phyloP scores from a whole-genome alignment of 2,113 vertebrate species.

The Nicator chloris region DNA sequence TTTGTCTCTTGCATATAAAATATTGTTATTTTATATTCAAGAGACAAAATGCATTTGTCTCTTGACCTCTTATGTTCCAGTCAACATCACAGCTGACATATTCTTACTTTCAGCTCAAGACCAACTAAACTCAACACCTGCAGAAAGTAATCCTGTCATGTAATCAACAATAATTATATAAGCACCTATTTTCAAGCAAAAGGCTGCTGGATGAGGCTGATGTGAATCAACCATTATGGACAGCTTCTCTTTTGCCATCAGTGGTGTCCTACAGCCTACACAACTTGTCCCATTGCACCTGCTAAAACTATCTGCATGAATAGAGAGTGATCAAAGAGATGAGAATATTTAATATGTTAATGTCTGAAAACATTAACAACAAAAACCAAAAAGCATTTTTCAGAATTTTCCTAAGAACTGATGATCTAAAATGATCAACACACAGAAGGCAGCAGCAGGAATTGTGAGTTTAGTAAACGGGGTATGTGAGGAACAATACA shows the following conservation, averaged over 20 bases:
- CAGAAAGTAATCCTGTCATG: not conserved
- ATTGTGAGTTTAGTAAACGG: not conserved
- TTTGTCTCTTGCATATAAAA: not conserved
- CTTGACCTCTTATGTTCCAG: not conserved
- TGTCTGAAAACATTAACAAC: not conserved
- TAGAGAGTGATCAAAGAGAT: not conserved
- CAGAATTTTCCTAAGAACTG: not conserved
- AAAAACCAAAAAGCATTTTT: not conserved
- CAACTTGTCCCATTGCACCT: not conserved
- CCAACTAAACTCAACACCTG: not conserved
- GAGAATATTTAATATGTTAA: not conserved
- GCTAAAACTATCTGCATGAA: not conserved
- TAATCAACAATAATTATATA: not conserved
- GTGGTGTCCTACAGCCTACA: not conserved
- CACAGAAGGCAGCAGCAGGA: not conserved
- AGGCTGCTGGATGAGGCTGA: not conserved
- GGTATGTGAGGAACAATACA: not conserved
- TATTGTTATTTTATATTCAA: not conserved
- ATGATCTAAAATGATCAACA: not conserved
- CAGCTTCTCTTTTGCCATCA: not conserved
- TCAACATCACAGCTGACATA: not conserved
- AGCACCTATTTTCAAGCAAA: conserved; percentile 6
- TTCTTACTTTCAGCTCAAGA: not conserved
- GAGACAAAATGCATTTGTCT: not conserved
- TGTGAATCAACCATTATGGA: not conserved